Conservation (phyloP, 2,888 invertebrate species). For the Scaptomyza reducta region DNA sequence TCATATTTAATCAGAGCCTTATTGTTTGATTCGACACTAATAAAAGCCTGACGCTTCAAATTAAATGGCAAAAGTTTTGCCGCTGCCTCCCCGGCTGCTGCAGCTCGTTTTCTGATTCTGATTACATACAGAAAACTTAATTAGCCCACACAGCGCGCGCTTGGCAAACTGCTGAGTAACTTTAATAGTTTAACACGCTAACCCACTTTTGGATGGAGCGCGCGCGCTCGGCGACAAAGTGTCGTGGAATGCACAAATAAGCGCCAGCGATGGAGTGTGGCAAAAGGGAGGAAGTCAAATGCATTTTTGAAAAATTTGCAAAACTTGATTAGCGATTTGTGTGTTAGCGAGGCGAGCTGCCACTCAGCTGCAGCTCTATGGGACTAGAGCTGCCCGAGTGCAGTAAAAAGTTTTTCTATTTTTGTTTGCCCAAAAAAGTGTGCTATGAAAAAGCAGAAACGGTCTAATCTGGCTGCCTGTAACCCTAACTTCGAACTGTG, state of each 20-base stretch:
- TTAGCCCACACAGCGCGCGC: conserved; percentile 31
- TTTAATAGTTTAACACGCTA: conserved; percentile 68
- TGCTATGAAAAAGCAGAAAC: conserved; percentile 40
- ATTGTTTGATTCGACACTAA: conserved; percentile 56
- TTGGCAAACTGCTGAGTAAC: conserved; percentile 51
- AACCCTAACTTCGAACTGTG: conserved; percentile 31
- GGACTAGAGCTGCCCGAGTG: conserved; percentile 20
- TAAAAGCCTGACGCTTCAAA: conserved; percentile 57
- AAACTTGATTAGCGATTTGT: conserved; percentile 72
- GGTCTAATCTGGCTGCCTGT: conserved; percentile 43
- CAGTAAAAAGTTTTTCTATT: conserved; percentile 22
- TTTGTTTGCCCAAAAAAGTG: conserved; percentile 19
- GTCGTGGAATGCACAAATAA: conserved; percentile 14
- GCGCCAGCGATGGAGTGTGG: neutral
- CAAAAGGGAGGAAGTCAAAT: conserved; percentile 38
- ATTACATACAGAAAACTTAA: conserved; percentile 57
- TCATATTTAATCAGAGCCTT: conserved; percentile 51
- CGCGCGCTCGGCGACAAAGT: conserved; percentile 18
- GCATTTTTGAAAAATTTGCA: conserved; percentile 63
- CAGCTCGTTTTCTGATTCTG: conserved; percentile 35
- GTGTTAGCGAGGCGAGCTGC: conserved; percentile 22
- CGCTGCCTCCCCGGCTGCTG: neutral
- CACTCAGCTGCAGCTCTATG: conserved; percentile 51
- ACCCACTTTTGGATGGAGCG: conserved; percentile 46
- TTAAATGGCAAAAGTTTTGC: conserved; percentile 47